Evolutionary conservation across 1,140 invertebrate genomes (phyloP).

Genomic region (Gryon sp.): DNA sequence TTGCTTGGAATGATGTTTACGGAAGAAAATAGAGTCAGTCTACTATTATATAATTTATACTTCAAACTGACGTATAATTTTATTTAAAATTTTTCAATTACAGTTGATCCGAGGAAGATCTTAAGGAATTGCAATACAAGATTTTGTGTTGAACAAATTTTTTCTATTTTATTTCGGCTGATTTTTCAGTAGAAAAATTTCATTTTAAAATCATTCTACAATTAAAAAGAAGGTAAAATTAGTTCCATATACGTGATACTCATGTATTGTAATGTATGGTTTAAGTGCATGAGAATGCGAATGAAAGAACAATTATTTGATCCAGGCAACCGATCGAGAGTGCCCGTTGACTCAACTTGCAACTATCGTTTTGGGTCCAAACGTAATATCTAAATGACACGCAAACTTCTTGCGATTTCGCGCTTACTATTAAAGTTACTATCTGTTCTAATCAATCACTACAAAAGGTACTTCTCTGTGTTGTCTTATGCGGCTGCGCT

Average conservation of each 20-base stretch:
- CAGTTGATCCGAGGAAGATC: too few relatives aligned
- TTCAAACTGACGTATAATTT: too few relatives aligned
- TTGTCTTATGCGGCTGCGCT: constrained; percentile 15
- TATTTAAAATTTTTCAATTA: too few relatives aligned
- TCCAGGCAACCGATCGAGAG: constrained; percentile 48
- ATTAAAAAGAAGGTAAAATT: constrained; percentile 9
- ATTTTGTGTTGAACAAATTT: too few relatives aligned
- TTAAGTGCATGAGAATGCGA: constrained; percentile 58
- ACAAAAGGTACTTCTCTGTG: background rate
- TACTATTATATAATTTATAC: too few relatives aligned
- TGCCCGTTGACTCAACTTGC: constrained; percentile 13
- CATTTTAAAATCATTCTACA: too few relatives aligned
- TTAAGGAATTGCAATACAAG: too few relatives aligned
- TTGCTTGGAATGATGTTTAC: constrained; percentile 11
- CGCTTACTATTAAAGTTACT: background rate
- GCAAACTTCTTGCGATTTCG: constrained; percentile 42
- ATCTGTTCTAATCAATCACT: constrained; percentile 10
- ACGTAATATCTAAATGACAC: constrained; percentile 47
- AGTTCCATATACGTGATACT: constrained; percentile 22
- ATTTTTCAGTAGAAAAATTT: too few relatives aligned
- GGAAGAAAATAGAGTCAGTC: constrained; percentile 63
- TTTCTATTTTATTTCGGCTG: too few relatives aligned
- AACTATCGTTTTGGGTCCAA: constrained; percentile 38
- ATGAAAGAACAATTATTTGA: constrained; percentile 56
- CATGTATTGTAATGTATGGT: background rate